These are phyloP conservation scores for Pseudolaguvia tuberculata DNA, from an alignment of 2,113 vertebrate genomes.

Conservation along the genomic window DNA sequence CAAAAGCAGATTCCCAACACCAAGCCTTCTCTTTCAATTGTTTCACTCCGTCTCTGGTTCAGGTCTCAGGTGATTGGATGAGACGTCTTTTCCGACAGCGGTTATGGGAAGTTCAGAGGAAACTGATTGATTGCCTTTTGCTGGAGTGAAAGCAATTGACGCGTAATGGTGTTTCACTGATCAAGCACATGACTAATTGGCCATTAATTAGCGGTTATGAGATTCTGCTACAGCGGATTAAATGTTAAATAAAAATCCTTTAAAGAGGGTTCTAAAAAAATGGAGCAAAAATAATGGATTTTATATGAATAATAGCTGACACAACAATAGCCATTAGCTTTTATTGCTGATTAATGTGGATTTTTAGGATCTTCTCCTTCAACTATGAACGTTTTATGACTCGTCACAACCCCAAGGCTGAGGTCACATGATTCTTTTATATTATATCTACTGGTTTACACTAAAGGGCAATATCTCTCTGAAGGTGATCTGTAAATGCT, in stretches of 20 bases:
- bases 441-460: background rate
- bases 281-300: no score
- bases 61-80: background rate
- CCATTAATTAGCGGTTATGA: conserved; percentile 5
- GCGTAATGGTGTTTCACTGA: background rate
- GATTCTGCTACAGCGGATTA: background rate
- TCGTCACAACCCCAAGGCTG: background rate
- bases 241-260: conserved; percentile 3
- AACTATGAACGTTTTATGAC: background rate
- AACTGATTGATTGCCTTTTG: conserved; percentile 11
- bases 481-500: conserved; percentile 14
- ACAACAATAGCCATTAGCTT: background rate
- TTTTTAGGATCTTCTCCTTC: background rate
- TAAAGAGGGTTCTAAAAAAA: no score
- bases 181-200: conserved; percentile 12
- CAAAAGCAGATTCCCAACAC: background rate
- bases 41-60: no score
- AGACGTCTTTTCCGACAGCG: background rate
- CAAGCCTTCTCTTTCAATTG: background rate
- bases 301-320: background rate
- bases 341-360: no score
- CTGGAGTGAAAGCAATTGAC: background rate
- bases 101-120: background rate
- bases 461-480: background rate
- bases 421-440: background rate